Base-by-base conservation (phyloP, 2,797 vertebrate species). In the Anolis apletophallus region DNA sequence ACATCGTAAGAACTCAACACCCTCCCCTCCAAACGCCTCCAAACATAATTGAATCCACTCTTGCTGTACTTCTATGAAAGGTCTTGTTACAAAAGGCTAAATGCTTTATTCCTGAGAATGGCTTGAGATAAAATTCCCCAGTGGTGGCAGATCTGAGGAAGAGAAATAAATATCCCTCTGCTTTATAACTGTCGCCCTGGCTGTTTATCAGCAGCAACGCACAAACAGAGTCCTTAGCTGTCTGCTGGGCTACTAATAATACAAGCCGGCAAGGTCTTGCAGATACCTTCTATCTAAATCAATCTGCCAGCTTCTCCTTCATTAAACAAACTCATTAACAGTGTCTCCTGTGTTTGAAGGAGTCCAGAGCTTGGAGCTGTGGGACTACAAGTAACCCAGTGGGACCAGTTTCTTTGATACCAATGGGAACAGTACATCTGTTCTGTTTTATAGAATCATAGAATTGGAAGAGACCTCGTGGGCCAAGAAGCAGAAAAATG, bases 101-200 rank as follows among this genome's bases (percentile, higher is more conserved):
- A 94, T 87, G 89, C 91, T 95, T 95, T 95, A 92, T 95, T 93
- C 92, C 88, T 19, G 68, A 93, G 90, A 93, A 95, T 87, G 92
- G 92, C 92, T 85, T 89, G 84, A 94, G 95, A 94, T 95, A 94
- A 95, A 93, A 94, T 94, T 95, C 92, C 73, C 92, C 88, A 80
- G 91, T 80, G 78, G 90, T 93, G 90, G 91, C 21, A 0, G 89
- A 91, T 84, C 93, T 93, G 57, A 55, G 87, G 80, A 86, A 90
- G 90, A 92, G 85, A 94, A 94, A 95, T 93, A 92, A 94, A 94
- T 93, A 93, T 95, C 88, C 92, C 93, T 93, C 94, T 90, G 55
- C 88, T 92, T 92, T 91, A 81, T 4, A 23, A 90, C 91, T 94
- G 83, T 93, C 92, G 92, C 81, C 71, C 91, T 83, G 85, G 88